Base-by-base conservation (phyloP, 2,113 vertebrate species). In the Lota lota region DNA sequence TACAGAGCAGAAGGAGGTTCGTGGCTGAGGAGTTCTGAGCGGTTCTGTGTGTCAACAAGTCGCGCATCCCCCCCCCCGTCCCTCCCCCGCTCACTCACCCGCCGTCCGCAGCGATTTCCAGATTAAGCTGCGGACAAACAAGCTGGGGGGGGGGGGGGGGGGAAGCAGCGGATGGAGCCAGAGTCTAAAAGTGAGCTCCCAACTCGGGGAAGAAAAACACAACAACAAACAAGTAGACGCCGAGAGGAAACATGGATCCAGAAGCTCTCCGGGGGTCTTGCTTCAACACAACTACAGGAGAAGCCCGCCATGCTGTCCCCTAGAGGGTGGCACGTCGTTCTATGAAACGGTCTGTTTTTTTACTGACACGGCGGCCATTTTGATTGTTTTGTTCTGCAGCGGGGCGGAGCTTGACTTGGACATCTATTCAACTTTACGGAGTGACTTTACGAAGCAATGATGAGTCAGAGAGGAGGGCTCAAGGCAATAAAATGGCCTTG, bases 121-220 rank as follows among this genome's bases (percentile, higher is more conserved):
- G 79, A 82, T 81, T 79, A 80, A 68, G 72, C 64, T 61, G 72
- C 5, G 66, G 70, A 69, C 72, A 75, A 77, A 79, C 69, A 81
- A 73, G 65, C 1, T 12, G 18, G 16, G n/a, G n/a, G n/a, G n/a
- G n/a, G n/a, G n/a, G 28, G 10, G 18, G 47, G 57, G 47, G 61
- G 67, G 17, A 14, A 18, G 14, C 17, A 58, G 64, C 33, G 15
- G 56, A 14, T 12, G 16, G 3, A 20, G 65, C 64, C 80, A 80
- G 64, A 68, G 65, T 68, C 4, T 1, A 54, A 66, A 73, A 67
- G 19, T 53, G 21, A 18, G 33, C 61, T 21, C 22, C 51, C 51
- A 20, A 17, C 53, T 63, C 50, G 24, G 24, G 24, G 24, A 24
- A 24, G 1, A 7, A 67, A 51, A 61, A n/a, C 24, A 14, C 36